Evolutionary conservation across 2,113 vertebrate species (phyloP).

Genomic region (Sebastes fasciatus): DNA sequence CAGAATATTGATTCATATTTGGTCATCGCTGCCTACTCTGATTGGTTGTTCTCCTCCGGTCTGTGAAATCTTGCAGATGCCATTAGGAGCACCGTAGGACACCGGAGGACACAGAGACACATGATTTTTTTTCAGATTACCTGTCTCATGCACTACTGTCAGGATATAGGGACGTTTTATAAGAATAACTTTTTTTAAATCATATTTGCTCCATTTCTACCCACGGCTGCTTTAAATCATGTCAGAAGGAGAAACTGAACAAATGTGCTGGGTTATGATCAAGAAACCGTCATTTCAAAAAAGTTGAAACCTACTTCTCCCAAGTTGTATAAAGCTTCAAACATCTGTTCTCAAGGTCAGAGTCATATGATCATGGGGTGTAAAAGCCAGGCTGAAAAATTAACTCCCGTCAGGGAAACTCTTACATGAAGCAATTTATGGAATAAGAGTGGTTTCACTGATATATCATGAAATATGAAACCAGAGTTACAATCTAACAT

Average conservation of each 20-base stretch:
- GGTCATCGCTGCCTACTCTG: no score
- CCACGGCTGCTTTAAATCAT: no score
- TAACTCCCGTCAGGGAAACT: neutral
- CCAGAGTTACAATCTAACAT: neutral
- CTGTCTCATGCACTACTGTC: no score
- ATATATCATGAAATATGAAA: neutral
- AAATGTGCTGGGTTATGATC: neutral
- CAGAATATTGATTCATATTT: no score
- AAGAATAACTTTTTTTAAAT: no score
- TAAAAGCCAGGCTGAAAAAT: conserved; percentile 1
- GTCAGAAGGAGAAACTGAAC: neutral
- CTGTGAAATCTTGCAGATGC: no score
- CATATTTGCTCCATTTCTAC: no score
- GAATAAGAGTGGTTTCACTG: neutral
- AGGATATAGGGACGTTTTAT: no score
- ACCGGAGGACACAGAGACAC: no score
- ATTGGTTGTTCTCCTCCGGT: no score
- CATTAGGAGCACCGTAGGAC: no score
- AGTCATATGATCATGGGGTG: conserved; percentile 5
- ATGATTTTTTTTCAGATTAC: no score
- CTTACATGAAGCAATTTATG: neutral
- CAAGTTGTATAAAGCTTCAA: neutral
- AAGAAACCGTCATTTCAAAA: neutral
- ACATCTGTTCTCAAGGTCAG: neutral
- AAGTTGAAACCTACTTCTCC: neutral